A percentile compares a stretch with the other conserved stretches of the same genome.
Evolutionary conservation across 2,113 vertebrate genomes (phyloP).

Genomic region (Chauna torquata): DNA sequence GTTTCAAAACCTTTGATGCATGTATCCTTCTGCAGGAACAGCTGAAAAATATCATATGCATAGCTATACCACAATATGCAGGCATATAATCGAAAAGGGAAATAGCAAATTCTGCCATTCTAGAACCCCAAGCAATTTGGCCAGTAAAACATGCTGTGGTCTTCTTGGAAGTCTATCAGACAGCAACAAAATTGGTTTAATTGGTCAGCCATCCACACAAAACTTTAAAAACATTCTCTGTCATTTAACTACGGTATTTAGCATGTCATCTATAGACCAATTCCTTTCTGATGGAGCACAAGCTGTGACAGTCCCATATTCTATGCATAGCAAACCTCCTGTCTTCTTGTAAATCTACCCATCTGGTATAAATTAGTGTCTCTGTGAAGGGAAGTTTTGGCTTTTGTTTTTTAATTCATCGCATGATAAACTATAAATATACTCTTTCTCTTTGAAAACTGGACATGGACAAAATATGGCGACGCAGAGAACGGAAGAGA

Average conservation of each 20-base stretch:
- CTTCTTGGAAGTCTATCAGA: not conserved
- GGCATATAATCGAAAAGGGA: not conserved
- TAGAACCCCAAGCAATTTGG: not conserved
- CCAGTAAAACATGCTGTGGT: not conserved
- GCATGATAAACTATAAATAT: not conserved
- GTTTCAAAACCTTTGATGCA: not conserved
- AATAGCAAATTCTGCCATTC: not conserved
- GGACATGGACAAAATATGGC: not conserved
- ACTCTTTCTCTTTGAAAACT: not conserved
- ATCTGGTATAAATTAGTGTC: conserved; percentile 12
- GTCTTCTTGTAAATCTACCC: conserved; percentile 13
- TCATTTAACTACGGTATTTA: not conserved
- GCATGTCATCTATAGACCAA: not conserved
- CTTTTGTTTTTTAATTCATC: not conserved
- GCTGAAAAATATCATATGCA: not conserved
- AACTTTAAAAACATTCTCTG: not conserved
- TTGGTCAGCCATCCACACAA: not conserved
- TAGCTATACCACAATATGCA: not conserved
- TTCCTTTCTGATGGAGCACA: not conserved
- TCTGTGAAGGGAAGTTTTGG: not conserved
- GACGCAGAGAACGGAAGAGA: not conserved
- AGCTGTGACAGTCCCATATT: conserved; percentile 21
- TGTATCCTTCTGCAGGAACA: not conserved
- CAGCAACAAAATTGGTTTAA: not conserved
- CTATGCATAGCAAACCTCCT: conserved; percentile 15